Conservation (phyloP, 2,888 invertebrate species). For the Lasioglossum villosulum region DNA sequence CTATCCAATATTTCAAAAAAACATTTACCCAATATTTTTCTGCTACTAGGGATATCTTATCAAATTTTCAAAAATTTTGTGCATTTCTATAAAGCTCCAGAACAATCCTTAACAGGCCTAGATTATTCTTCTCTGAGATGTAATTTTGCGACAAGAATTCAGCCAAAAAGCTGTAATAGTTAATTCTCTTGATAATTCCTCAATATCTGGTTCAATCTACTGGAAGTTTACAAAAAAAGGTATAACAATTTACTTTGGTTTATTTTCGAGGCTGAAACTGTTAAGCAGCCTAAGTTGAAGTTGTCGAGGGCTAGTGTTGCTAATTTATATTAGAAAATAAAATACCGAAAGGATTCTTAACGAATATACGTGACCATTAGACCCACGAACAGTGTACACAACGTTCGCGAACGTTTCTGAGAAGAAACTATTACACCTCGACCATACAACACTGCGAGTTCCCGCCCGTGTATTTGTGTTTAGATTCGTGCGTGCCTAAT, state of each 20-base stretch:
- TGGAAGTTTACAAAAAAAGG: not conserved
- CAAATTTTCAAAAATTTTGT: no score
- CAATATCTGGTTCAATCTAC: not conserved
- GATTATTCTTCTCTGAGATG: not conserved
- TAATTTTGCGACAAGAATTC: not conserved
- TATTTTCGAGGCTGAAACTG: not conserved
- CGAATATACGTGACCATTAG: slow-evolving; percentile 50
- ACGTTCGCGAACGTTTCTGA: slow-evolving; percentile 50
- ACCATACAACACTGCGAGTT: slow-evolving; percentile 4
- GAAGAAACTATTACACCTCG: slow-evolving; percentile 43
- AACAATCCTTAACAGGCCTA: no score
- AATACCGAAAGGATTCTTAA: slow-evolving; percentile 29
- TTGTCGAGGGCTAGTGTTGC: not conserved
- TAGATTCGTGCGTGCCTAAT: slow-evolving; percentile 39
- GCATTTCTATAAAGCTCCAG: no score
- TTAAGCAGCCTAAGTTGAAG: not conserved
- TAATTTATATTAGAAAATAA: slow-evolving; percentile 33
- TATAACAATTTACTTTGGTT: not conserved
- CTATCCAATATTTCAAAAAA: no score
- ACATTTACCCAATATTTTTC: no score
- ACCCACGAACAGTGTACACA: slow-evolving; percentile 23
- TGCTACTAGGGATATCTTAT: no score
- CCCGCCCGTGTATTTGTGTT: slow-evolving; percentile 41
- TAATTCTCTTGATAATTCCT: not conserved
- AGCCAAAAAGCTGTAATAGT: not conserved